These are phyloP conservation scores for Hymenochirus boettgeri DNA, from an alignment of 2,113 vertebrate species.

Conservation along the genomic window DNA sequence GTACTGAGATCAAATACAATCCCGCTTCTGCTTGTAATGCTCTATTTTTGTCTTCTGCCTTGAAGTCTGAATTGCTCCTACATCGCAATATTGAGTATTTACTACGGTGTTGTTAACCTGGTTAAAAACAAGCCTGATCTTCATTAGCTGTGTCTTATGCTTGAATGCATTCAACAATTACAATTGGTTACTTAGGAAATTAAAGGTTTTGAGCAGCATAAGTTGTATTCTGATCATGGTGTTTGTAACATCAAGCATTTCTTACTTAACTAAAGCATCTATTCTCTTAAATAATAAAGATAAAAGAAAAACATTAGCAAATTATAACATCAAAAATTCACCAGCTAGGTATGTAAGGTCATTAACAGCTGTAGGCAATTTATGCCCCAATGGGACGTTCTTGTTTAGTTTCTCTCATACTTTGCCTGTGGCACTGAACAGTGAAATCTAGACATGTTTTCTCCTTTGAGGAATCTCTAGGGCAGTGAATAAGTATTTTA, in stretches of 20 bases:
- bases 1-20: conserved; percentile 2
- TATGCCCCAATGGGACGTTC: conserved; percentile 71
- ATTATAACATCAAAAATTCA: conserved; percentile 64
- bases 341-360: conserved; percentile 68
- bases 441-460: conserved; percentile 75
- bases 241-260: conserved; percentile 59
- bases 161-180: background rate
- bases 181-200: background rate
- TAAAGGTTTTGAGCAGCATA: conserved; percentile 44
- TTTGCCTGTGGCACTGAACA: conserved; percentile 73
- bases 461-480: conserved; percentile 68
- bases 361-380: conserved; percentile 69
- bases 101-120: background rate
- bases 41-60: background rate
- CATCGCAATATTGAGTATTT: background rate
- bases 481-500: conserved; percentile 57
- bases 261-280: conserved; percentile 54
- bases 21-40: background rate
- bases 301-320: conserved; percentile 58
- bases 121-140: background rate
- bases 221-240: conserved; percentile 59
- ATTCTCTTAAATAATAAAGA: conserved; percentile 11
- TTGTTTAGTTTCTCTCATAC: conserved; percentile 85
- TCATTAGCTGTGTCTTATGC: background rate
- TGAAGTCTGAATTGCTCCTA: conserved; percentile 1